These are phyloP conservation scores for Latrodectus elegans DNA, from an alignment of 2,888 invertebrate species.

Conservation along the genomic window DNA sequence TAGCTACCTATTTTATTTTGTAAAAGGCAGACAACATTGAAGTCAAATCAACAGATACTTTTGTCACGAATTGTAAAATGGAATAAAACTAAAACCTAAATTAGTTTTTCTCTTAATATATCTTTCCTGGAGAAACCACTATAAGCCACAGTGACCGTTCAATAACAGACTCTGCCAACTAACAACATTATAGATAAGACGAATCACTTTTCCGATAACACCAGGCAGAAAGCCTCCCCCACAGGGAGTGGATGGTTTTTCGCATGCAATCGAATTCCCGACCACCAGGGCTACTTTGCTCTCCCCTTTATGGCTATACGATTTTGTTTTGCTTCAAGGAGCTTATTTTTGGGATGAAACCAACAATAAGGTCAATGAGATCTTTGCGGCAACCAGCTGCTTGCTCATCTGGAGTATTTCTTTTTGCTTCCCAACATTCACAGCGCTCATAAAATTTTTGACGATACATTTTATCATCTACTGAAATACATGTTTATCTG, in stretches of 20 bases:
- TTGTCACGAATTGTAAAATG: too few relatives aligned
- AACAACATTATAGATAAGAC: constrained; percentile 30
- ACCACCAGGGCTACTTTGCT: constrained; percentile 2
- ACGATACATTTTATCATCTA: too few relatives aligned
- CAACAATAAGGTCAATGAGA: constrained; percentile 12
- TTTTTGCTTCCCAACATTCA: too few relatives aligned
- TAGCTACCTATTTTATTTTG: too few relatives aligned
- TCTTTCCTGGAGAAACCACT: constrained; percentile 2
- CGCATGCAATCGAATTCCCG: constrained; percentile 6
- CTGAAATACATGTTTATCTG: too few relatives aligned
- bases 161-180: constrained; percentile 3
- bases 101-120: too few relatives aligned
- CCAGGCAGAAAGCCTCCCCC: constrained; percentile 1
- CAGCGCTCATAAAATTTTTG: too few relatives aligned
- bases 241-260: constrained; percentile 9
- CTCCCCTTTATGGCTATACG: neutral
- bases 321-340: neutral
- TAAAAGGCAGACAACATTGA: too few relatives aligned
- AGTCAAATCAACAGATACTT: too few relatives aligned
- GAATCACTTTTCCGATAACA: constrained; percentile 45
- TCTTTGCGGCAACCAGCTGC: neutral
- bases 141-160: constrained; percentile 19
- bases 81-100: too few relatives aligned
- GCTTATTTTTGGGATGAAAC: constrained; percentile 11
- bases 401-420: too few relatives aligned